A percentile compares a stretch with the other conserved stretches of the same genome.
These are phyloP conservation scores for Leptobrachium leishanense DNA, from an alignment of 2,113 vertebrate species.

Conservation along the genomic window DNA sequence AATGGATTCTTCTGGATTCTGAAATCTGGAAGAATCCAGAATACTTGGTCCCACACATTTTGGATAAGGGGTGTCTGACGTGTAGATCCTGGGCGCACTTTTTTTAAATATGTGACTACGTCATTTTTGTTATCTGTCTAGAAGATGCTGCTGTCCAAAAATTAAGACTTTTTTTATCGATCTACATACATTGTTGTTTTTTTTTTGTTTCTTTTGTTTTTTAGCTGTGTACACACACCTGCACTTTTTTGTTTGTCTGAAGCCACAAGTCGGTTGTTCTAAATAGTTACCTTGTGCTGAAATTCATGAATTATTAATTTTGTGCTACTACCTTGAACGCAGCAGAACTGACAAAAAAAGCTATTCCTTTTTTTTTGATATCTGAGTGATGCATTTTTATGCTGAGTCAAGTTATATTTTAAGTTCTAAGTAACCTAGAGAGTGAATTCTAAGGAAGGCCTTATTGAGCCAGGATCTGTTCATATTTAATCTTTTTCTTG, in stretches of 20 bases:
- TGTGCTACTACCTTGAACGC: background rate
- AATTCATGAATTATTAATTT: constrained; percentile 41
- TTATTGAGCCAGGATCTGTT: constrained; percentile 51
- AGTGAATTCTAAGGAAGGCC: constrained; percentile 54
- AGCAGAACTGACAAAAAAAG: constrained; percentile 43
- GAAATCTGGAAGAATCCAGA: too few species aligned
- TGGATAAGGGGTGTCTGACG: too few species aligned
- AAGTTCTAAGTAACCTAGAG: constrained; percentile 51
- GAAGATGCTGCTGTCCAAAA: too few species aligned
- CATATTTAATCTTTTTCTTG: constrained; percentile 63
- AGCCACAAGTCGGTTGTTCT: constrained; percentile 9
- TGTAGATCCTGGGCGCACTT: too few species aligned
- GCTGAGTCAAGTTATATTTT: constrained; percentile 56
- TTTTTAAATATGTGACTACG: too few species aligned
- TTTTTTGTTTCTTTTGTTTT: too few species aligned
- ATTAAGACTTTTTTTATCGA: too few species aligned
- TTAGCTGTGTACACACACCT: too few species aligned
- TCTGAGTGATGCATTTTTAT: constrained; percentile 44
- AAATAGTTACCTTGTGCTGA: constrained; percentile 29
- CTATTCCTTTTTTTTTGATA: constrained; percentile 36
- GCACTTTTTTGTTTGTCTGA: background rate
- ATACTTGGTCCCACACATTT: too few species aligned
- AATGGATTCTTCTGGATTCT: too few species aligned
- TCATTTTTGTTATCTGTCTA: too few species aligned
- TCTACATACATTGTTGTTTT: too few species aligned